Evolutionary conservation across 2,797 vertebrate genomes (phyloP).

Genomic region (Oceanodroma leucorhoa): DNA sequence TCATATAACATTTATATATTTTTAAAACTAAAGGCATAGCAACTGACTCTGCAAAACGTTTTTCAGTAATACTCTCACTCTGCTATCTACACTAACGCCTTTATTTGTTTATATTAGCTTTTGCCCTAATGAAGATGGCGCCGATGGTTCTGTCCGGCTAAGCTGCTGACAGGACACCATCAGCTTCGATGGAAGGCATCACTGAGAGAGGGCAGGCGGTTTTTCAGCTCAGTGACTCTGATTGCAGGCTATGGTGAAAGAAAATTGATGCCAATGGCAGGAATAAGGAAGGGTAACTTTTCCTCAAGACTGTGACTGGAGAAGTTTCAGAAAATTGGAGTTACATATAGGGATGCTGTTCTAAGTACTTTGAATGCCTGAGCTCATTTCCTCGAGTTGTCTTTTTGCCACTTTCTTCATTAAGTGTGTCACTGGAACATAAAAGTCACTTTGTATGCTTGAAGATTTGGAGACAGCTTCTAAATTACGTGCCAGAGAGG

Average conservation of each 20-base stretch:
- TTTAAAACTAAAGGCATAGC: conserved; percentile 52
- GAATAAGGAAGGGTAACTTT: background rate
- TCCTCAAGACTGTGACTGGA: background rate
- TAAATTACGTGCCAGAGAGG: background rate
- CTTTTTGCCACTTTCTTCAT: background rate
- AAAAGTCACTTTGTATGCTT: background rate
- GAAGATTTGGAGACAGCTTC: background rate
- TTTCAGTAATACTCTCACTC: conserved; percentile 56
- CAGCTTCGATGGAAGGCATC: background rate
- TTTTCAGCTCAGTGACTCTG: background rate
- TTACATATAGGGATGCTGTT: background rate
- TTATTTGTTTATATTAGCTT: conserved; percentile 68
- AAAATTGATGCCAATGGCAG: background rate
- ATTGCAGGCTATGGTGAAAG: rapidly evolving
- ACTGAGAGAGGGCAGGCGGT: background rate
- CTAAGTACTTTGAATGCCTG: background rate
- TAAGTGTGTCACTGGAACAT: background rate
- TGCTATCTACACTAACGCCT: conserved; percentile 55
- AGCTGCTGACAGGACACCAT: conserved; percentile 55
- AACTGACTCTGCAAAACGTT: conserved; percentile 56
- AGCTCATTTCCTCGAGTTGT: background rate
- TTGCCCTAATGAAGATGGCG: conserved; percentile 56
- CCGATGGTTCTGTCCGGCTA: conserved; percentile 43
- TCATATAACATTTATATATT: conserved; percentile 72
- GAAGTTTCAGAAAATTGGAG: background rate